Evolutionary conservation across 2,113 vertebrate species (phyloP).

Genomic region (Colinus virginianus): DNA sequence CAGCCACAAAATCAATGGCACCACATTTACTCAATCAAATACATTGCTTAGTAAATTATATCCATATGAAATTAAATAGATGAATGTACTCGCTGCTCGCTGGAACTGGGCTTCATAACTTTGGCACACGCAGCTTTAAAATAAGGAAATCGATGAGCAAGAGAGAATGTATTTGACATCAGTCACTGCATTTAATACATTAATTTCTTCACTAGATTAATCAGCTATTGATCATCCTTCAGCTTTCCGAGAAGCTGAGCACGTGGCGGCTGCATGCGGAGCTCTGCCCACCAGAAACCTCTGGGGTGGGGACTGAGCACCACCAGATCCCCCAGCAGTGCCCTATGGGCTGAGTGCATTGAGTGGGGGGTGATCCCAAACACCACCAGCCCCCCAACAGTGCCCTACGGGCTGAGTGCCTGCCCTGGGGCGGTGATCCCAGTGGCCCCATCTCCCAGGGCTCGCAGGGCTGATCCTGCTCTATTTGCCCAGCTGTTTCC

Average conservation of each 20-base stretch:
- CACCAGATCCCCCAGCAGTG: not conserved
- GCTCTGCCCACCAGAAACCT: not conserved
- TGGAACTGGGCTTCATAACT: not conserved
- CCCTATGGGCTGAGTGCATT: no score
- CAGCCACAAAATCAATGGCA: slow-evolving; percentile 70
- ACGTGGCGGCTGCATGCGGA: not conserved
- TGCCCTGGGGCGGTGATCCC: not conserved
- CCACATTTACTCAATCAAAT: slow-evolving; percentile 70
- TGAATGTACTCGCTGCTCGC: slow-evolving; percentile 53
- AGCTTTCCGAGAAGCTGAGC: slow-evolving; percentile 49
- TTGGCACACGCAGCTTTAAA: slow-evolving; percentile 57
- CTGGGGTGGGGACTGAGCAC: not conserved
- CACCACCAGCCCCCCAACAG: no score
- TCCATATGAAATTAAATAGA: slow-evolving; percentile 73
- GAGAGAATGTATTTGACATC: slow-evolving; percentile 74
- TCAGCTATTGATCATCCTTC: slow-evolving; percentile 74
- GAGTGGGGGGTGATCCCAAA: no score
- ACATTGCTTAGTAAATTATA: slow-evolving; percentile 73
- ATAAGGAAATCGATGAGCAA: slow-evolving; percentile 67
- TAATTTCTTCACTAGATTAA: slow-evolving; percentile 77
- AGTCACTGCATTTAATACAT: slow-evolving; percentile 75
- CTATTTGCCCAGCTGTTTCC: not conserved
- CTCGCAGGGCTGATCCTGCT: not conserved
- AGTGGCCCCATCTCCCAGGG: accelerated
- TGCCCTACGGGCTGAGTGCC: not conserved